Evolutionary conservation across 2,888 invertebrate species (phyloP).

Genomic region (Hydrotaea cyrtoneurina): DNA sequence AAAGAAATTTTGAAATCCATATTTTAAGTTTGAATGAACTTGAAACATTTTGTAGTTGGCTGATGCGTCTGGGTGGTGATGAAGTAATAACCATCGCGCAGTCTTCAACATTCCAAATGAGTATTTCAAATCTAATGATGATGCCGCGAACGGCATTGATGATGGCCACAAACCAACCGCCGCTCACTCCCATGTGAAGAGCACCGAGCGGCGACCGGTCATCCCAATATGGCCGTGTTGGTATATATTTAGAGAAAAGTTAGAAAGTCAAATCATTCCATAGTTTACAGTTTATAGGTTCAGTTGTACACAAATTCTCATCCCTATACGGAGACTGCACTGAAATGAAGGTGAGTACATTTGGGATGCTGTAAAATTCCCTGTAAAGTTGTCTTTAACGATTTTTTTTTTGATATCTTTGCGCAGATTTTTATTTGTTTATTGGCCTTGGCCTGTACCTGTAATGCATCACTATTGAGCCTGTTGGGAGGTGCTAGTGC

Average conservation of each 20-base stretch:
- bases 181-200: background rate
- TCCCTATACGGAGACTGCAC: constrained; percentile 43
- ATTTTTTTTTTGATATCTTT: background rate
- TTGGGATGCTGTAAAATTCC: background rate
- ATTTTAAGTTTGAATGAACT: constrained; percentile 27
- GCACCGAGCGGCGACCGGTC: background rate
- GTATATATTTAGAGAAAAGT: constrained; percentile 73
- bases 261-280: constrained; percentile 73
- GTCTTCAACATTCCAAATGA: constrained; percentile 31
- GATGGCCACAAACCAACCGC: background rate
- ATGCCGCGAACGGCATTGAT: constrained; percentile 42
- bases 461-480: constrained; percentile 74
- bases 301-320: constrained; percentile 60
- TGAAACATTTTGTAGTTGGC: constrained; percentile 20
- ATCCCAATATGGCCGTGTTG: constrained; percentile 44
- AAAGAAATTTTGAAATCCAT: constrained; percentile 62
- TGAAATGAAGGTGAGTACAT: constrained; percentile 62
- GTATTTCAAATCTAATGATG: constrained; percentile 8
- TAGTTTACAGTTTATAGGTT: constrained; percentile 70
- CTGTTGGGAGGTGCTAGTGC: constrained; percentile 70
- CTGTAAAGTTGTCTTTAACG: background rate
- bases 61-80: constrained; percentile 28
- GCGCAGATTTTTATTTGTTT: constrained; percentile 74
- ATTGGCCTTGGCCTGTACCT: constrained; percentile 70
- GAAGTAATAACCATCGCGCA: constrained; percentile 50